Evolutionary conservation across 2,888 invertebrate genomes (phyloP).

Genomic region (Smittia aterrima): DNA sequence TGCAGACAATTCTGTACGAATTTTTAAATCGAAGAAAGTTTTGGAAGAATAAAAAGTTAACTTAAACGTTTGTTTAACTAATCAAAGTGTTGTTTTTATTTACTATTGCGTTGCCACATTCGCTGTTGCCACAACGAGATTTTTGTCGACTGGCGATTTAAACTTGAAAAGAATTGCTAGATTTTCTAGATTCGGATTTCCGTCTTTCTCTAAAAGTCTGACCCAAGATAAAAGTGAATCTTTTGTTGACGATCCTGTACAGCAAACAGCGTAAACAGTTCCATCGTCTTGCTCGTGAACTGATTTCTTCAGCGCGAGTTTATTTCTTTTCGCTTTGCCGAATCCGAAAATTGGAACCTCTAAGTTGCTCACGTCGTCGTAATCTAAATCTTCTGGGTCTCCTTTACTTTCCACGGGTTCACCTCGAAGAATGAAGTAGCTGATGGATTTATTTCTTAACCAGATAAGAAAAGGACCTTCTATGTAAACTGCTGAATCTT

Average conservation of each 20-base stretch:
- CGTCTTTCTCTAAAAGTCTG: conserved; percentile 70
- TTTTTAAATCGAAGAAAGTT: conserved; percentile 69
- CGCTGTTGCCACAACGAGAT: conserved; percentile 11
- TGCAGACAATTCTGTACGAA: conserved; percentile 87
- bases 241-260: conserved; percentile 85
- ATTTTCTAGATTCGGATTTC: conserved; percentile 68
- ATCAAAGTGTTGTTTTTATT: conserved; percentile 1
- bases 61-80: neutral
- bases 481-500: conserved; percentile 68
- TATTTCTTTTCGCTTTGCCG: conserved; percentile 52
- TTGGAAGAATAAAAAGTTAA: conserved; percentile 42
- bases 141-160: conserved; percentile 56
- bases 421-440: conserved; percentile 79
- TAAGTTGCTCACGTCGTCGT: conserved; percentile 72
- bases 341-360: conserved; percentile 59
- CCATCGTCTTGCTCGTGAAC: conserved; percentile 94
- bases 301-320: conserved; percentile 58
- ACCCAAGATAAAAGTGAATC: conserved; percentile 94
- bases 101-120: neutral
- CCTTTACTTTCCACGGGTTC: conserved; percentile 58
- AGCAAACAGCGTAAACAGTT: conserved; percentile 80
- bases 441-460: conserved; percentile 69
- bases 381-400: conserved; percentile 56
- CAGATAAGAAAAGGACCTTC: conserved; percentile 84
- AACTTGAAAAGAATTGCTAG: conserved; percentile 86